Evolutionary conservation across 2,888 invertebrate species (phyloP).

Genomic region (Cistogaster globosa): DNA sequence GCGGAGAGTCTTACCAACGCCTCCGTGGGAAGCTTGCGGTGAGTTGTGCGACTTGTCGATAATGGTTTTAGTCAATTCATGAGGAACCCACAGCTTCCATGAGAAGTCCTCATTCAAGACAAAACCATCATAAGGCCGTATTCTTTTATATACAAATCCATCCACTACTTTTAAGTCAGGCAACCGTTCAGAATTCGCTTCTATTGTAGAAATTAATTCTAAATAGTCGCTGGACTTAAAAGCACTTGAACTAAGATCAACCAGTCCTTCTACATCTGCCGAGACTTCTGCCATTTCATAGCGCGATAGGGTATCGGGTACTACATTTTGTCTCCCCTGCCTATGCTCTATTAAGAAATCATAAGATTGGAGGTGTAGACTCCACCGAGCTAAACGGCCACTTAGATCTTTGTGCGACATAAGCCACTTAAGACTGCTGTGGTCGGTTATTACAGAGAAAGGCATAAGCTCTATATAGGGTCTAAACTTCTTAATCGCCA

Average conservation of each 20-base stretch:
- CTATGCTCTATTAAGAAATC: neutral
- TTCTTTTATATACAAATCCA: neutral
- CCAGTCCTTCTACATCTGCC: neutral
- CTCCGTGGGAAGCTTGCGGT: neutral
- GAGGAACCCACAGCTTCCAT: too few species aligned
- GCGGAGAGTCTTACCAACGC: neutral
- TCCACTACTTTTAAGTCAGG: slow-evolving; percentile 4
- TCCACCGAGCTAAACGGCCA: slow-evolving; percentile 2
- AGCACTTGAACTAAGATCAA: neutral
- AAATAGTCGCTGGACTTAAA: neutral
- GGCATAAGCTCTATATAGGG: slow-evolving; percentile 1
- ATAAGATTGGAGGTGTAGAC: neutral
- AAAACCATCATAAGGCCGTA: neutral
- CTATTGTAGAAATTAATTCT: neutral
- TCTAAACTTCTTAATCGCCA: slow-evolving; percentile 6
- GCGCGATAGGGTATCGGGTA: slow-evolving; percentile 6
- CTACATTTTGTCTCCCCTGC: neutral
- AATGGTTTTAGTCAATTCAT: too few species aligned
- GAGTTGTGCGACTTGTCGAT: neutral
- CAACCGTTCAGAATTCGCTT: neutral
- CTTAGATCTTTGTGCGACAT: neutral
- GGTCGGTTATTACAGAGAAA: neutral
- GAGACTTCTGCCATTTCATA: neutral
- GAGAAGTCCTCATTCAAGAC: neutral
- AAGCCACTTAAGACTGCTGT: slow-evolving; percentile 2